phyloP scores from a whole-genome alignment of 2,888 invertebrate genomes.

The Drosophila nr. perissopoda region DNA sequence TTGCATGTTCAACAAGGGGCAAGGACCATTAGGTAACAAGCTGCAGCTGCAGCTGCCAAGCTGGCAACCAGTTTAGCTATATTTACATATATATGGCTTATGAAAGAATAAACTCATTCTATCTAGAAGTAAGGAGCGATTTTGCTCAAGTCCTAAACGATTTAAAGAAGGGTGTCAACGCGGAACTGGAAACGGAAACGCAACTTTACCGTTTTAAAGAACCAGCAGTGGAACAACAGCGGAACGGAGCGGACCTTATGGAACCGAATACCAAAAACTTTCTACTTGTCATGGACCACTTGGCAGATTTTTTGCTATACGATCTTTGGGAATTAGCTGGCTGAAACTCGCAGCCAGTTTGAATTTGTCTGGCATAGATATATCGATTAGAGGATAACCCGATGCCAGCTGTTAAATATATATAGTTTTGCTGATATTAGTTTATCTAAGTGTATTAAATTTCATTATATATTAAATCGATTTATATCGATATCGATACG shows the following conservation, averaged over 20 bases:
- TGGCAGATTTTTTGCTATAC: not conserved
- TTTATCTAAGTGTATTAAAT: too few relatives aligned
- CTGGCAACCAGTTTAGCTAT: not conserved
- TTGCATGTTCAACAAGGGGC: conserved; percentile 65
- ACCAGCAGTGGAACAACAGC: not conserved
- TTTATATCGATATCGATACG: too few relatives aligned
- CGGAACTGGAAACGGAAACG: not conserved
- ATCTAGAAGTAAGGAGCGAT: not conserved
- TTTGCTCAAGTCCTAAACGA: not conserved
- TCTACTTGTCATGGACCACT: not conserved
- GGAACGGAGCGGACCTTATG: not conserved
- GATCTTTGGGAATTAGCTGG: not conserved
- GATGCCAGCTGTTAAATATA: not conserved
- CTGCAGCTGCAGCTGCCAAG: conserved; percentile 49
- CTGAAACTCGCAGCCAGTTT: not conserved
- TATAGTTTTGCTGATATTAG: not conserved
- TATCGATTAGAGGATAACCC: not conserved
- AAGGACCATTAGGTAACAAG: conserved; percentile 65
- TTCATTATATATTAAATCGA: too few relatives aligned
- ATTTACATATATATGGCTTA: not conserved
- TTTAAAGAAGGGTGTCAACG: not conserved
- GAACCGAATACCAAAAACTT: not conserved
- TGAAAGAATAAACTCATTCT: not conserved
- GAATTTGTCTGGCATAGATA: not conserved
- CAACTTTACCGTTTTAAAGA: not conserved